phyloP scores from a whole-genome alignment of 1,140 invertebrate genomes.

The Delia radicum region DNA sequence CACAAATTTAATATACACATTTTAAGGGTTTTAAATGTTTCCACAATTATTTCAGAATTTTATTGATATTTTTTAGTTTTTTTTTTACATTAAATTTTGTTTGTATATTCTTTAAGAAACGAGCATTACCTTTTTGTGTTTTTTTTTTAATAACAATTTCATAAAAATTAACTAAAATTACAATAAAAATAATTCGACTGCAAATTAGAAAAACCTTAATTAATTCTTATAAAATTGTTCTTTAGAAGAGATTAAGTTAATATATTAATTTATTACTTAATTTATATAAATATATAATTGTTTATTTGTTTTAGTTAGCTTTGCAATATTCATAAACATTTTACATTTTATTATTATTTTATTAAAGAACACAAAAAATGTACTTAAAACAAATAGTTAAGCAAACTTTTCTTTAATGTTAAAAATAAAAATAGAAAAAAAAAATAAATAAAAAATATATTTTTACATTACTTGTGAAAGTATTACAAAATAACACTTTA shows the following conservation, averaged over 20 bases:
- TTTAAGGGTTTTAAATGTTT: not conserved
- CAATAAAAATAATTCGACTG: not conserved
- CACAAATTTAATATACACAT: too few relatives aligned
- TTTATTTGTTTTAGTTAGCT: not conserved
- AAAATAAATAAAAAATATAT: not conserved
- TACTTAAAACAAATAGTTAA: not conserved
- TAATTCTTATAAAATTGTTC: not conserved
- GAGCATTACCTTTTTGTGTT: not conserved
- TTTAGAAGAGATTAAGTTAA: not conserved
- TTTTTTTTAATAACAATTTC: not conserved
- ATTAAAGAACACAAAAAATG: not conserved
- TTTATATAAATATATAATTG: slow-evolving; percentile 8
- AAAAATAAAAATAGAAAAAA: not conserved
- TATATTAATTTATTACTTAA: slow-evolving; percentile 2
- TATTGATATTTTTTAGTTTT: not conserved
- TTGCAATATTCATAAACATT: not conserved
- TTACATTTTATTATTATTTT: not conserved
- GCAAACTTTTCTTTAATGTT: not conserved
- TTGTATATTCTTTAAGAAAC: not conserved
- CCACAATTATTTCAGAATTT: not conserved
- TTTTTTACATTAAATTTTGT: slow-evolving; percentile 3
- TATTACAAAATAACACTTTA: not conserved
- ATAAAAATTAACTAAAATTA: slow-evolving; percentile 1
- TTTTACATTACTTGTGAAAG: not conserved
- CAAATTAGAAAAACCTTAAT: not conserved